phyloP scores from a whole-genome alignment of 2,888 invertebrate genomes.

The Epiblema foenella region DNA sequence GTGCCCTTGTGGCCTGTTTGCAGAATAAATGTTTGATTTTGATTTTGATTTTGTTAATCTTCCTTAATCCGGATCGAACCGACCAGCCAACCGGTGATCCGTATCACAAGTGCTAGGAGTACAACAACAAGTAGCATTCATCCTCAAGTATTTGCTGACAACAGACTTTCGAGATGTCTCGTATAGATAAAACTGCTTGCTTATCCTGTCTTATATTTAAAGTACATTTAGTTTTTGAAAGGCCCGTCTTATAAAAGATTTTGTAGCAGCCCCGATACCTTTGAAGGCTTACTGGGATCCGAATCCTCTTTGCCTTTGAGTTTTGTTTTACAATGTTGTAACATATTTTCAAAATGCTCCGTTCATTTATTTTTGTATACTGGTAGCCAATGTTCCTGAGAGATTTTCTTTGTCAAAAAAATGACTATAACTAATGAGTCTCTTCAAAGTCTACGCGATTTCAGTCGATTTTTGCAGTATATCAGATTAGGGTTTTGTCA shows the following conservation, averaged over 20 bases:
- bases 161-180: not conserved
- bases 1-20: no score
- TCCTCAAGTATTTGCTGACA: slow-evolving; percentile 8
- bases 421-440: not conserved
- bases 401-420: not conserved
- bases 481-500: no score
- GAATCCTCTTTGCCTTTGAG: slow-evolving; percentile 13
- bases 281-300: slow-evolving; percentile 10
- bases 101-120: not conserved
- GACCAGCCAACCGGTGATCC: not conserved
- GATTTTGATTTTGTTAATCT: not conserved
- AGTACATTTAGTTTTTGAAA: slow-evolving; percentile 2
- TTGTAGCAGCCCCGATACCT: slow-evolving; percentile 2
- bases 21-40: no score
- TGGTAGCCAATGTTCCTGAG: not conserved
- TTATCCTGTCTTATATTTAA: slow-evolving; percentile 13
- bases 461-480: no score
- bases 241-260: not conserved
- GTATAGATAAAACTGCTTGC: not conserved
- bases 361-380: not conserved
- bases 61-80: not conserved
- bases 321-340: not conserved
- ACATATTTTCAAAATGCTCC: not conserved
- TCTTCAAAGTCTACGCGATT: no score
- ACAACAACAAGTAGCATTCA: not conserved